Conservation (phyloP, 2,797 vertebrate species). For the Huso huso region DNA sequence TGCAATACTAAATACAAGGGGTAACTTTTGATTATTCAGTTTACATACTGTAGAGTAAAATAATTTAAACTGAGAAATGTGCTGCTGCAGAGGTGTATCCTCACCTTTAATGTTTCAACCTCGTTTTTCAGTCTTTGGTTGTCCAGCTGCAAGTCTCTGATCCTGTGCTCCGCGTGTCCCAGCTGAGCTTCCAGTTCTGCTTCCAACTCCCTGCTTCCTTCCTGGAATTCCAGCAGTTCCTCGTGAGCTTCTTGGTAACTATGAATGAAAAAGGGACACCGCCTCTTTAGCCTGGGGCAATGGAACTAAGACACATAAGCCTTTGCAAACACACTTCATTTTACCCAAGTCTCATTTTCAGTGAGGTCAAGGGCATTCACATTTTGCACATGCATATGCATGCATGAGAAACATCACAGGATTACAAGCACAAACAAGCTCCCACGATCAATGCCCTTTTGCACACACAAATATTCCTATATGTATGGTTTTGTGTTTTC, state of each 20-base stretch:
- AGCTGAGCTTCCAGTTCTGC: slow-evolving; percentile 93
- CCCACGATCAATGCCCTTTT: too few species aligned
- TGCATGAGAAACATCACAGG: too few species aligned
- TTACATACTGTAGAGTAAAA: not conserved
- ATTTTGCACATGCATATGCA: too few species aligned
- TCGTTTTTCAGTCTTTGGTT: slow-evolving; percentile 90
- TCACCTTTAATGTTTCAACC: slow-evolving; percentile 82
- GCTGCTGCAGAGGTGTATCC: not conserved
- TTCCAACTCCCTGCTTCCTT: slow-evolving; percentile 92
- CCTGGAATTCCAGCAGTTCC: slow-evolving; percentile 94
- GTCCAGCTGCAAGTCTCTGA: slow-evolving; percentile 85
- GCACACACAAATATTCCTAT: too few species aligned
- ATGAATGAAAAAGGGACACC: not conserved
- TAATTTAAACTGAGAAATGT: not conserved
- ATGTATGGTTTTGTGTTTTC: too few species aligned
- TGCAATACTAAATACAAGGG: too few species aligned
- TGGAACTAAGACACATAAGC: too few species aligned
- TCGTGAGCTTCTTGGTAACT: slow-evolving; percentile 92
- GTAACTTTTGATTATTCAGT: not conserved
- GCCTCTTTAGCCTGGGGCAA: too few species aligned
- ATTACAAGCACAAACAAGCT: too few species aligned
- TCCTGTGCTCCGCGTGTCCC: slow-evolving; percentile 84
- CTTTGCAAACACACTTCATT: too few species aligned
- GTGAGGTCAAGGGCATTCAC: too few species aligned
- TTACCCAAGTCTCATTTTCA: too few species aligned